Evolutionary conservation across 2,113 vertebrate species (phyloP).

Genomic region (Sander vitreus): DNA sequence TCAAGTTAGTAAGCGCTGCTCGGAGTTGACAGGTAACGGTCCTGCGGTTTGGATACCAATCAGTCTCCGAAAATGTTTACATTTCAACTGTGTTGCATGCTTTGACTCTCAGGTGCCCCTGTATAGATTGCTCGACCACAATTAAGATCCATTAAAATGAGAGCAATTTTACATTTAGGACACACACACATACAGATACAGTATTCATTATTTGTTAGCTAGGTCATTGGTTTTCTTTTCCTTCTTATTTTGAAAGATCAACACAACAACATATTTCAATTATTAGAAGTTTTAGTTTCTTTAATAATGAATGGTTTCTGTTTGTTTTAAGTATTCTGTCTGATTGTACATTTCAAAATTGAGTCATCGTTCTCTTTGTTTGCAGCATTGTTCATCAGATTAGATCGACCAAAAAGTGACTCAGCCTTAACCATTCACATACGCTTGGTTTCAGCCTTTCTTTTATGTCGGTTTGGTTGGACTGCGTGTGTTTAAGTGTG

Average conservation of each 20-base stretch:
- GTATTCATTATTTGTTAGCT: neutral
- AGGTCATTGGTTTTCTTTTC: neutral
- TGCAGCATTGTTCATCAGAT: conserved; percentile 14
- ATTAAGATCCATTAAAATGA: conserved; percentile 67
- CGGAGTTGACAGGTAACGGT: conserved; percentile 81
- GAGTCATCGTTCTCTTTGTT: neutral
- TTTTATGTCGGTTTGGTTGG: conserved; percentile 38
- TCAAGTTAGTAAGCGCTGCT: conserved; percentile 68
- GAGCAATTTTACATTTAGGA: conserved; percentile 50
- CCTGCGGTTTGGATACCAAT: conserved; percentile 82
- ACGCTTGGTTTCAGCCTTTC: conserved; percentile 37
- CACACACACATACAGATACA: conserved; percentile 8
- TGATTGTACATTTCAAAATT: conserved; percentile 4
- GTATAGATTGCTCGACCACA: conserved; percentile 59
- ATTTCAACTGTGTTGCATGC: conserved; percentile 69
- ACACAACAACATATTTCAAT: neutral
- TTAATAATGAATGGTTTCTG: neutral
- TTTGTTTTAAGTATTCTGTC: neutral
- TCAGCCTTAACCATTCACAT: conserved; percentile 16
- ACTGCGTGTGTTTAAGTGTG: conserved; percentile 41
- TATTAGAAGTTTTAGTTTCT: neutral
- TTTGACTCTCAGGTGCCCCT: conserved; percentile 75
- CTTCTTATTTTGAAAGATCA: neutral
- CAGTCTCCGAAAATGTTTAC: conserved; percentile 82
- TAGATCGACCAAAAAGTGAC: conserved; percentile 26